Evolutionary conservation across 2,797 vertebrate species (phyloP).

Genomic region (Alcedo atthis): DNA sequence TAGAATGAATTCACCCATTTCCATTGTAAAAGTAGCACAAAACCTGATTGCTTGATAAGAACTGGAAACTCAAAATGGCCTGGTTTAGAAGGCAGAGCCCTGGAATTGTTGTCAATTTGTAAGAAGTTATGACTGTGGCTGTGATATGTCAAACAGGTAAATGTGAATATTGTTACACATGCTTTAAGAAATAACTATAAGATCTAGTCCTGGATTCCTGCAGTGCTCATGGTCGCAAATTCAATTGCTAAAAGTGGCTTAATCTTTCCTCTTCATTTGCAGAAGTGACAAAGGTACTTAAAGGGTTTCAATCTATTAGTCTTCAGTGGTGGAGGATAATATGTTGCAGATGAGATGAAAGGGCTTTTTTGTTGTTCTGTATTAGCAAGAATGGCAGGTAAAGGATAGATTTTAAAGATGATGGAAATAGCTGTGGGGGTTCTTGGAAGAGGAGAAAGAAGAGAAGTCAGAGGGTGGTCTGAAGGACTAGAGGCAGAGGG

Average conservation of each 20-base stretch:
- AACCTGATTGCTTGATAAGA: conserved; percentile 3
- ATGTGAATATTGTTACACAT: background rate
- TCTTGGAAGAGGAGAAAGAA: background rate
- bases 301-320: background rate
- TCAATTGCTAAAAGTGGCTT: background rate
- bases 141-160: background rate
- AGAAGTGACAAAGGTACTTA: background rate
- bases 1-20: conserved; percentile 12
- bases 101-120: background rate
- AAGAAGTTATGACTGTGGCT: background rate
- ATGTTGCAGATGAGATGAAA: background rate
- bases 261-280: conserved; percentile 5
- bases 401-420: background rate
- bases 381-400: background rate
- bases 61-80: background rate
- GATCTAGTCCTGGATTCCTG: background rate
- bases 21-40: conserved; percentile 4
- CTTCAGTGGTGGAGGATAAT: background rate
- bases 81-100: conserved; percentile 1
- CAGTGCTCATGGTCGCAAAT: background rate
- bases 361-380: background rate
- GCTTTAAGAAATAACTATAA: background rate
- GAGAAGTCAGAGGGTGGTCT: background rate
- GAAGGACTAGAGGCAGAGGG: background rate
- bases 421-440: background rate